Evolutionary conservation across 2,888 invertebrate genomes (phyloP).

Genomic region (Yponomeuta evonymella): DNA sequence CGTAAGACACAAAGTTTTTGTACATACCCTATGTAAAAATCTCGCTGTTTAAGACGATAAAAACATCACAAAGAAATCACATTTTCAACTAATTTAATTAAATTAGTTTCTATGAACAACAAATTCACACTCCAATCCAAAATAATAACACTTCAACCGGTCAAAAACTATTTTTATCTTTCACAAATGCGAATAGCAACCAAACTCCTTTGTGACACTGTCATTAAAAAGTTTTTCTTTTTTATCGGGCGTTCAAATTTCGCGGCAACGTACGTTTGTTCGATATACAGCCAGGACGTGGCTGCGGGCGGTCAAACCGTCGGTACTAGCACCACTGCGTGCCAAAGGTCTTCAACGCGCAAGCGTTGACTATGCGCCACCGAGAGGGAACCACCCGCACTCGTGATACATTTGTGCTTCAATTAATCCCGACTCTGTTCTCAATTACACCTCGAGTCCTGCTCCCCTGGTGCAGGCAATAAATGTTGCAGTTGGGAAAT

Average conservation of each 20-base stretch:
- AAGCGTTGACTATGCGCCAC: conserved; percentile 64
- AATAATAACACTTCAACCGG: neutral
- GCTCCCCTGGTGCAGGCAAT: conserved; percentile 12
- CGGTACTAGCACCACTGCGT: conserved; percentile 60
- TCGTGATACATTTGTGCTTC: conserved; percentile 68
- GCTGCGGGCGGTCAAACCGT: conserved; percentile 51
- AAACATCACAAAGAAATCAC: conserved; percentile 1
- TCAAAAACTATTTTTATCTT: neutral
- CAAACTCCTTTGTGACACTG: neutral
- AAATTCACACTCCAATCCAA: neutral
- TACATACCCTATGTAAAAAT: neutral
- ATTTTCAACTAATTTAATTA: neutral
- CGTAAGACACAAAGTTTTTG: neutral
- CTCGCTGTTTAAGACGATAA: neutral
- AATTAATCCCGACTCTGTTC: conserved; percentile 67
- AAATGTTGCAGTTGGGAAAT: conserved; percentile 11
- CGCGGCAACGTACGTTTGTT: neutral
- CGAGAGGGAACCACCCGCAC: conserved; percentile 47
- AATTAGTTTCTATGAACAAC: neutral
- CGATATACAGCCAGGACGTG: conserved; percentile 15
- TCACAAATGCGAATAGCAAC: neutral
- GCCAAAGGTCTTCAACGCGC: conserved; percentile 51
- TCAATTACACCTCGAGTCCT: conserved; percentile 58
- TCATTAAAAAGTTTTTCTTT: conserved; percentile 12
- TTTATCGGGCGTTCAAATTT: conserved; percentile 2